Evolutionary conservation across 2,888 invertebrate species (phyloP).

Genomic region (Parasteatoda lunata): DNA sequence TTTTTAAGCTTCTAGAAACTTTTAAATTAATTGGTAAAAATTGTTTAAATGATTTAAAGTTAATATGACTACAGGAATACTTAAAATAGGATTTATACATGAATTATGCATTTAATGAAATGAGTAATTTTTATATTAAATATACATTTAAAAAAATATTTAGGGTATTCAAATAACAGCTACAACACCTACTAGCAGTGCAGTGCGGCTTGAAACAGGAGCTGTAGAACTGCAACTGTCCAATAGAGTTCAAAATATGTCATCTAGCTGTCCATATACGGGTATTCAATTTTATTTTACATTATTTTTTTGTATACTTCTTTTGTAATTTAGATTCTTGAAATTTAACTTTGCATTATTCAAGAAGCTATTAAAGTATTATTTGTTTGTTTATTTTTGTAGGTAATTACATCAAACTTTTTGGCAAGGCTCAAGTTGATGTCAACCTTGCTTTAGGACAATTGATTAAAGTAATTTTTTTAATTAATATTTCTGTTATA

Average conservation of each 20-base stretch:
- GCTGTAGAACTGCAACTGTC: conserved; percentile 93
- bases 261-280: conserved; percentile 72
- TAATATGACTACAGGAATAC: too few species aligned
- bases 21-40: too few species aligned
- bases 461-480: conserved; percentile 79
- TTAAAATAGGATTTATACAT: too few species aligned
- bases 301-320: not conserved
- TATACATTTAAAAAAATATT: conserved; percentile 18
- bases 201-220: conserved; percentile 96
- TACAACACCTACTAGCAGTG: conserved; percentile 97
- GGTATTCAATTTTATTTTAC: conserved; percentile 14
- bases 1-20: too few species aligned
- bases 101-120: too few species aligned
- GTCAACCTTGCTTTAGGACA: conserved; percentile 96
- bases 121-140: too few species aligned
- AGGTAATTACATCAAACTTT: conserved; percentile 72
- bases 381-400: not conserved
- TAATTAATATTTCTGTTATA: conserved; percentile 72
- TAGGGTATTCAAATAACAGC: conserved; percentile 96
- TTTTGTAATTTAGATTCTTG: not conserved
- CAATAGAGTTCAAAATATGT: conserved; percentile 92
- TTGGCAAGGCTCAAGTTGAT: conserved; percentile 86
- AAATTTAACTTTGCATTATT: not conserved
- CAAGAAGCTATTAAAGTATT: not conserved
- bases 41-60: too few species aligned